These are phyloP conservation scores for Tachysurus vachellii DNA, from an alignment of 2,113 vertebrate species.

Conservation along the genomic window DNA sequence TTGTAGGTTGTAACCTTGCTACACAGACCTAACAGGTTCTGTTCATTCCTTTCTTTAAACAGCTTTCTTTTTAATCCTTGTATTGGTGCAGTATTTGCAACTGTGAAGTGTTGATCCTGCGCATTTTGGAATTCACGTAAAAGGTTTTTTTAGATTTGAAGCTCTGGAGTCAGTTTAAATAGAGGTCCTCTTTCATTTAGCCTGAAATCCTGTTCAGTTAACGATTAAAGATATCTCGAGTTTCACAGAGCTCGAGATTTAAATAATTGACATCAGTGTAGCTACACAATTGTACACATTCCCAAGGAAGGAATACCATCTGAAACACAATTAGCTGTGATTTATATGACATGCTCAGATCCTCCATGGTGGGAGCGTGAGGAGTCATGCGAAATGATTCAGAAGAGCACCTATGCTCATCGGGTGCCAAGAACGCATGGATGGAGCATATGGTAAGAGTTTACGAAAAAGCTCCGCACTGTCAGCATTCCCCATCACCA, in stretches of 20 bases:
- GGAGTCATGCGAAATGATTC: constrained; percentile 54
- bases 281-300: constrained; percentile 47
- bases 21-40: neutral
- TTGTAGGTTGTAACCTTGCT: constrained; percentile 13
- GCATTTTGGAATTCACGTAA: constrained; percentile 39
- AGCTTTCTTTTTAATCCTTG: constrained; percentile 40
- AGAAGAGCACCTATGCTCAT: constrained; percentile 42
- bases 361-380: constrained; percentile 9
- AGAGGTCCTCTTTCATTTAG: constrained; percentile 13
- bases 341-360: constrained; percentile 42
- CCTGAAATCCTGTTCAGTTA: constrained; percentile 18
- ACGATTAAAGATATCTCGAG: constrained; percentile 1
- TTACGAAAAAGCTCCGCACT: constrained; percentile 20
- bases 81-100: constrained; percentile 27
- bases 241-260: constrained; percentile 36
- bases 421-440: constrained; percentile 34
- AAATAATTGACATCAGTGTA: constrained; percentile 50
- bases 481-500: constrained; percentile 39
- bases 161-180: constrained; percentile 37
- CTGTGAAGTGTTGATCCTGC: constrained; percentile 52
- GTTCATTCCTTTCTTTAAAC: constrained; percentile 35
- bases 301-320: constrained; percentile 31
- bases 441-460: constrained; percentile 28
- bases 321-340: constrained; percentile 40
- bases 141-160: constrained; percentile 12